Evolutionary conservation across 2,113 vertebrate species (phyloP), one percentile per base, ranked within the genome.

Genomic region (Paradoxurus hermaphroditus): DNA sequence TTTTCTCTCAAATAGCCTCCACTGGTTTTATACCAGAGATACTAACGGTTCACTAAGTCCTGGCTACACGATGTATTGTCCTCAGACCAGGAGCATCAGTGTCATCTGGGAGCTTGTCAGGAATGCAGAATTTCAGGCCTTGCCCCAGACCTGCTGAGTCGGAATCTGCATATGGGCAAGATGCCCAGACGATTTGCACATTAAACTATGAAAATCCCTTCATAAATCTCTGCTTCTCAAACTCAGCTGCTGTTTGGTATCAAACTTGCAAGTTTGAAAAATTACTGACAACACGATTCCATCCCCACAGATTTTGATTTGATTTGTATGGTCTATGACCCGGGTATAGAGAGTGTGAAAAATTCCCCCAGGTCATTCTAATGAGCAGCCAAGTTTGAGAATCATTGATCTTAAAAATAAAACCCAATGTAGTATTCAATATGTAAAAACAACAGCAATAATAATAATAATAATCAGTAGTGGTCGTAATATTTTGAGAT

Each of bases 1-100:
- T 94, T 96, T 90, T 23, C 56, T 36, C 84, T 95, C 44, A 90
- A 86, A 93, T 95, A 36, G 19, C 21, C 31, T 81, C 36, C 84
- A 89, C 34, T 39, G 16, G 19, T 68, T 79, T 79, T 46, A 67
- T 62, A 88, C 31, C 8, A 94, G 29, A 92, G 41, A 65, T 39
- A 56, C 36, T 62, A 31, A 25, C 62, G 62, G 13, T 63, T 25
- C 19, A 73, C 14, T 81, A 94, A 68, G 10, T 68, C 49, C 21
- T 91, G 31, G 68, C 31, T 65, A 49, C 1, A 36, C 68, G 63
- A 39, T 25, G 18, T 34, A 13, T 21, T 25, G 78, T 39, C 39
- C 44, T 83, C 36, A 93, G 62, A 68, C 14, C 72, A 77, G 56
- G 15, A 91, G 18, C 21, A 19, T 36, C 7, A 14, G 36, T 19